Evolutionary conservation across 1,140 invertebrate genomes (phyloP), one percentile per base, ranked within the genome.

Genomic region (Sarcophaga peregrina): DNA sequence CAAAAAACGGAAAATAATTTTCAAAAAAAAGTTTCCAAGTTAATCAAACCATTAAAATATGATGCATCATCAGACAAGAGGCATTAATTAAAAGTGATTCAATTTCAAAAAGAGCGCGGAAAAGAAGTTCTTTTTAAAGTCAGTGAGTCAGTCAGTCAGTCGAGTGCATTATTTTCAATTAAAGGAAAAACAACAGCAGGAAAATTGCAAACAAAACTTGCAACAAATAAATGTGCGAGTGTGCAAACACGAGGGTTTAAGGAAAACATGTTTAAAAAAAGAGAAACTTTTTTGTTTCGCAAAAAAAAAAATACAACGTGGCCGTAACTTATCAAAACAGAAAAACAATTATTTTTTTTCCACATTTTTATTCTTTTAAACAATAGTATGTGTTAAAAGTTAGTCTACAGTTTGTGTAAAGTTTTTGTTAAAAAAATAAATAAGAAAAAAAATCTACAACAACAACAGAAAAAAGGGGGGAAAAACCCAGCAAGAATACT

Each of bases 131-230:
- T 2, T 4, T 37, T 37, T 37, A 37, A 37, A 37, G 25, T 37
- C n/a, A n/a, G n/a, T n/a, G n/a, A n/a, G 52, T 15, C 52, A 15
- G 52, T 5, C 10, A n/a, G 54, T 58, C 54, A n/a, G 54, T 58
- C 54, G 15, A 37, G 54, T 15, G 54, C 17, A 68, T 68, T 78
- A 52, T 78, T 78, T 78, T 78, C 75, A 78, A 78, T 78, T 78
- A 78, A 78, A 46, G 0, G 47, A 76, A 75, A 46, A 25, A 20
- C 13, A 46, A 45, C 15, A 45, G 73, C 45, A 45, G 15, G 73
- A 74, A 78, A 78, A 78, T 8, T 68, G 62, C 17, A 68, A 5
- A 68, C 8, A 37, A 37, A 37, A 37, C 25, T 37, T 37, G 25
- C 4, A 37, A 37, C 25, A 37, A 37, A 37, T 37, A 37, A 2